These are phyloP conservation scores for Porites cylindrica DNA, from an alignment of 92 coral and sea anemone genomes.

Conservation along the genomic window DNA sequence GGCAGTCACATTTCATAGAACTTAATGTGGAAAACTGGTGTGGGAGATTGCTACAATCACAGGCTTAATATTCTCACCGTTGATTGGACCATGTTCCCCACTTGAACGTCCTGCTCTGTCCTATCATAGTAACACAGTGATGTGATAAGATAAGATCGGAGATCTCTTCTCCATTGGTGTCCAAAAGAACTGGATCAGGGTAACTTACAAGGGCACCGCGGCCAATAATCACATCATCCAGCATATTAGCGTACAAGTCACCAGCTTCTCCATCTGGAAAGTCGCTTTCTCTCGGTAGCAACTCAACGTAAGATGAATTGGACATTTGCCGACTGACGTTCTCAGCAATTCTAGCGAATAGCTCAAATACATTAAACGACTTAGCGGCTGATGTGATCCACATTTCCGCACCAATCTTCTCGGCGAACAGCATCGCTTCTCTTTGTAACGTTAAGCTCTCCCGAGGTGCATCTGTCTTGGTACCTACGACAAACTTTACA, in stretches of 20 bases:
- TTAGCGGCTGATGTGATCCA: slow-evolving; percentile 67
- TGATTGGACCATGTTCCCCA: slow-evolving; percentile 50
- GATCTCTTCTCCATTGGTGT: slow-evolving; percentile 41
- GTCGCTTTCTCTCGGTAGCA: background rate
- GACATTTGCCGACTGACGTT: background rate
- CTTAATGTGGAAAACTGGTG: background rate
- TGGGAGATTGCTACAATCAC: background rate
- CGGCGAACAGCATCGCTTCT: slow-evolving; percentile 58
- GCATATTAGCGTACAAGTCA: background rate
- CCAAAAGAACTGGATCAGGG: slow-evolving; percentile 62
- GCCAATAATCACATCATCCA: slow-evolving; percentile 32
- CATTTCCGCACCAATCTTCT: slow-evolving; percentile 61
- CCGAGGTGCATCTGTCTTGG: slow-evolving; percentile 60
- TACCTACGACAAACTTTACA: slow-evolving; percentile 72
- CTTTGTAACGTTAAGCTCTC: slow-evolving; percentile 49
- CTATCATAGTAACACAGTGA: slow-evolving; percentile 49
- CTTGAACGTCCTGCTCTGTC: slow-evolving; percentile 19
- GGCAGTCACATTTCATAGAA: background rate
- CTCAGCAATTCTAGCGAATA: slow-evolving; percentile 56
- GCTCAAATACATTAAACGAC: slow-evolving; percentile 50
- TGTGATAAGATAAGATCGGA: slow-evolving; percentile 24
- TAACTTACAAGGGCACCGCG: slow-evolving; percentile 35
- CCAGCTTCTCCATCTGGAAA: background rate
- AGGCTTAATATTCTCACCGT: background rate
- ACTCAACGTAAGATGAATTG: background rate